Percentiles rank a stretch among this genome's conserved stretches.
These are phyloP conservation scores for Dolomedes plantarius DNA, from an alignment of 2,888 invertebrate species.

Conservation along the genomic window DNA sequence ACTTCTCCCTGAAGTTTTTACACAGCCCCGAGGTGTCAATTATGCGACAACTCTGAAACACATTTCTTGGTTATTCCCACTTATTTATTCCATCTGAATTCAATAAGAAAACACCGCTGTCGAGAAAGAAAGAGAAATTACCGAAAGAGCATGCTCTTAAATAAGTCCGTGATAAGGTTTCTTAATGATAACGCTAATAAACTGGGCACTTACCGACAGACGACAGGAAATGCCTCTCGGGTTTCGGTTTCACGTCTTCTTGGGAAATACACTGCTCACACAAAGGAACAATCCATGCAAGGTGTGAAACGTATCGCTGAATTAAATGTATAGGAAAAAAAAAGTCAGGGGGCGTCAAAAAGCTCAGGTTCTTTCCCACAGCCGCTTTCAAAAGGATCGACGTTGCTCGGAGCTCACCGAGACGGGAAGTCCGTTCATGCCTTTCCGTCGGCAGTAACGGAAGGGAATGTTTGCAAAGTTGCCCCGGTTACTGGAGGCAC, in stretches of 20 bases:
- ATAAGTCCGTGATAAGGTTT: no score
- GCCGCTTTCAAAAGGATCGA: not conserved
- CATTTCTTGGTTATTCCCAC: no score
- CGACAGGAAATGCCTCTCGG: no score
- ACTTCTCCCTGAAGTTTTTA: no score
- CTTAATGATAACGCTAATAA: no score
- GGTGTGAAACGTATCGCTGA: not conserved
- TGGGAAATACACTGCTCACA: not conserved
- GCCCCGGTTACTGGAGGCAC: slow-evolving; percentile 2
- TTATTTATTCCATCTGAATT: no score
- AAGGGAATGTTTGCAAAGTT: not conserved
- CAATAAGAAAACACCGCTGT: no score
- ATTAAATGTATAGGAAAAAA: not conserved
- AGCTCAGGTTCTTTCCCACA: not conserved
- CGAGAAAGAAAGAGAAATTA: no score
- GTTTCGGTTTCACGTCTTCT: not conserved
- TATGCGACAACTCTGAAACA: no score
- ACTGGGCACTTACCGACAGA: no score
- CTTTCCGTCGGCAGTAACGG: slow-evolving; percentile 8
- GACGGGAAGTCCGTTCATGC: slow-evolving; percentile 6
- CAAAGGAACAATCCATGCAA: not conserved
- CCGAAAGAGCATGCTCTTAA: no score
- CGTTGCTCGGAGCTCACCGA: not conserved
- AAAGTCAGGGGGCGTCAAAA: not conserved
- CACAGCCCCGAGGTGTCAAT: no score